These are phyloP conservation scores for Leucophenga varia DNA, from an alignment of 1,140 invertebrate species.

Conservation along the genomic window DNA sequence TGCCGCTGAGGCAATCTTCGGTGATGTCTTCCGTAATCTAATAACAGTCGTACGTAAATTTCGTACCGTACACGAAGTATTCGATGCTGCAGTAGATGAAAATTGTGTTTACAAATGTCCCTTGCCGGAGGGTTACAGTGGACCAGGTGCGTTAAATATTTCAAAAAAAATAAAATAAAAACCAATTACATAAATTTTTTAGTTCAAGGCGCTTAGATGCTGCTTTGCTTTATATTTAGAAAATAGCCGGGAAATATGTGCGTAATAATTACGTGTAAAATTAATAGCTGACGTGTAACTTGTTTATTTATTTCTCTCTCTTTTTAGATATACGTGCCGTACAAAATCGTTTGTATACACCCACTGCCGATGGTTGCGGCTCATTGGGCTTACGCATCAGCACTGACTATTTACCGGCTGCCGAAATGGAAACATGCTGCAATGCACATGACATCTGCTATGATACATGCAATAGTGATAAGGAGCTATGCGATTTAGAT, in stretches of 20 bases:
- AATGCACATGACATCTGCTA: constrained; percentile 86
- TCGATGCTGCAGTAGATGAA: constrained; percentile 82
- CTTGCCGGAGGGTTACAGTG: constrained; percentile 60
- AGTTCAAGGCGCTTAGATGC: too few species aligned
- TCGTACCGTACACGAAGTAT: constrained; percentile 75
- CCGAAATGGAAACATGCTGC: constrained; percentile 82
- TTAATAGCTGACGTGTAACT: constrained; percentile 18
- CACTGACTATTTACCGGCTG: constrained; percentile 72
- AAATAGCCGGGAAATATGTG: too few species aligned
- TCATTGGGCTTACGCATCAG: constrained; percentile 73
- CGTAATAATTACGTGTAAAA: too few species aligned
- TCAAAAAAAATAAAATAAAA: too few species aligned
- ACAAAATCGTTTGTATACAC: constrained; percentile 71
- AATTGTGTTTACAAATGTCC: constrained; percentile 76
- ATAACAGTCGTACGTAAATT: constrained; percentile 76
- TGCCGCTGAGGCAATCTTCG: constrained; percentile 73
- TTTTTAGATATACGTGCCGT: constrained; percentile 66
- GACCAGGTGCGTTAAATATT: constrained; percentile 27
- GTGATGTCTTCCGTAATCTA: constrained; percentile 72
- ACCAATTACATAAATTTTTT: too few species aligned
- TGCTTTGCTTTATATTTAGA: too few species aligned
- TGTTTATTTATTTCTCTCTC: constrained; percentile 15
- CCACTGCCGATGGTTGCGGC: constrained; percentile 80
- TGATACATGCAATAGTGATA: constrained; percentile 82
- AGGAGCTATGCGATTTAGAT: constrained; percentile 82